phyloP scores from a whole-genome alignment of 2,113 vertebrate species.

The Ginglymostoma cirratum region DNA sequence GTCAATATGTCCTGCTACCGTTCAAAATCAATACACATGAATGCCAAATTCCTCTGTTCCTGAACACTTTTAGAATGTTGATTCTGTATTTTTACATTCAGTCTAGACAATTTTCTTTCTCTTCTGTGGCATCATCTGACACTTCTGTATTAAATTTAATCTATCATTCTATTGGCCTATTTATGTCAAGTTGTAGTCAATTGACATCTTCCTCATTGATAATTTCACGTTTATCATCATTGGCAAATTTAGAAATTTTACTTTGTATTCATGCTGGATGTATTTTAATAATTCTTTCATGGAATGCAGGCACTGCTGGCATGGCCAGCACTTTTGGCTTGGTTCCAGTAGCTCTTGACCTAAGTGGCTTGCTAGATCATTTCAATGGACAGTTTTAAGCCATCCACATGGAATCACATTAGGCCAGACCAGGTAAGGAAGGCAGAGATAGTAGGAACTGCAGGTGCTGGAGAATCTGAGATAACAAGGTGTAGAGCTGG shows the following conservation, averaged over 20 bases:
- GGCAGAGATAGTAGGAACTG: no score
- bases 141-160: not conserved
- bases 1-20: not conserved
- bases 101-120: not conserved
- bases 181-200: not conserved
- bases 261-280: not conserved
- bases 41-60: not conserved
- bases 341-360: no score
- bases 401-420: no score
- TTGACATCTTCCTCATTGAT: not conserved
- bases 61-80: not conserved
- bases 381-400: no score
- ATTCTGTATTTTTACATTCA: not conserved
- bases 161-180: not conserved
- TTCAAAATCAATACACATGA: not conserved
- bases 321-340: no score
- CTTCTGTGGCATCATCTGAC: not conserved
- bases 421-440: no score
- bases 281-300: no score
- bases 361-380: no score
- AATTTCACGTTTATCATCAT: not conserved
- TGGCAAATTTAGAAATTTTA: not conserved
- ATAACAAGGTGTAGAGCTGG: no score
- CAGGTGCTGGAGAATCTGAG: no score
- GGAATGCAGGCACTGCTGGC: no score